Evolutionary conservation across 2,797 vertebrate species (phyloP), one percentile per base, ranked within the genome.

Genomic region (Acanthurus lineatus): DNA sequence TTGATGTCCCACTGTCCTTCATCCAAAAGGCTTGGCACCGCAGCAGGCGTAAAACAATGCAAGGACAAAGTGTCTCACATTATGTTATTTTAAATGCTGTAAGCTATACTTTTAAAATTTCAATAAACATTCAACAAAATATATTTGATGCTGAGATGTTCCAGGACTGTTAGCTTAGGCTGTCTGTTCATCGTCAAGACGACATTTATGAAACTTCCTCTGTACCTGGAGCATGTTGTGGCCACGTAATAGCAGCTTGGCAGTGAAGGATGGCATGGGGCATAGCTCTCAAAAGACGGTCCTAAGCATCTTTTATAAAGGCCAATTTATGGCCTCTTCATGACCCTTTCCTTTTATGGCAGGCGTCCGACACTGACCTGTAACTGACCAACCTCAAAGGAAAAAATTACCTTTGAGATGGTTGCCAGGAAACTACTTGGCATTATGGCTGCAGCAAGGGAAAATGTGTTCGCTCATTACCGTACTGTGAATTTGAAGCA

Each of bases 361-460:
- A 66, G 68, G 47, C 56, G 6, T 83, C 85, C 51, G 75, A 85
- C 67, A 68, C 77, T 91, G 88, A 90, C 88, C 87, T 82, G 79
- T 61, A 74, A 83, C 86, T 89, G 87, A 91, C 85, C 84, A 88
- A 76, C 74, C 76, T 67, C 61, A 77, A 69, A 77, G 77, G 49
- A 72, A 80, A 51, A 87, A 76, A 20, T 66, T 51, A 72, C 80
- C 81, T 81, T 83, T 79, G 62, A 80, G 53, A 68, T 14, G 38
- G 44, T 59, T 83, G 88, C 88, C 83, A 90, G 86, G 85, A 90
- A 91, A 91, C 81, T 81, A 76, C 73, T 88, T 86, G 86, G 78
- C 79, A 73, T 85, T 71, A 70, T 35, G 69, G 68, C 71, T 68
- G 74, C 60, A 61, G 56, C 11, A 3, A 54, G 53, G 72, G 84